Evolutionary conservation across 2,113 vertebrate genomes (phyloP), one percentile per base, ranked within the genome.

Genomic region (Cebidichthys violaceus): DNA sequence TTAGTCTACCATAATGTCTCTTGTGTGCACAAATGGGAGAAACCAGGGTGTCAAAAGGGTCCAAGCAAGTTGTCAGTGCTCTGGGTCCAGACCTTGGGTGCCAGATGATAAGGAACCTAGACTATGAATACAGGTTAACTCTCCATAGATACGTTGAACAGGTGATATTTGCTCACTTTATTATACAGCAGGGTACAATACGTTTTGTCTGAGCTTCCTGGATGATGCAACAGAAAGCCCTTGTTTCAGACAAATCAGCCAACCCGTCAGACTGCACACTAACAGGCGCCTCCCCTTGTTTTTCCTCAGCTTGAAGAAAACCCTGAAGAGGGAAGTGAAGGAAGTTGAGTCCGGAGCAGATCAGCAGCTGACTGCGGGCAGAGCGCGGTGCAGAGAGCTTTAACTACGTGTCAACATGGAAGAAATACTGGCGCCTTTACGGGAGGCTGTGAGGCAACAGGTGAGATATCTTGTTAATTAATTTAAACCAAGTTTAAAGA

Each of bases 401-500:
- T 24, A 14, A 6, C n/a, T 52, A 52, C 68, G 50, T 15, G 47
- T 70, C 47, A 70, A 17, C 1, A 70, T 55, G 68, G 68, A 70
- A 55, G 13, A 70, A 54, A 2, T 70, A 55, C 50, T 70, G 68
- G 68, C 68, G 22, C 68, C 68, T 37, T 37, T 70, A 5, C 37
- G 68, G 47, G 50, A 70, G 50, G 31, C 50, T 70, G 68, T 70
- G 68, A 55, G 22, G 50, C 13, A 54, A 39, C 47, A 70, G 68
- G 68, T 70, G 47, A 70, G 68, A 17, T 14, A 50, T 50, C 22
- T 15, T 43, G 39, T 9, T 43, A 4, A 14, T 9, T 43, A 4
- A 14, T 20, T 69, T 22, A 52, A 43, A 55, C 13, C 52, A 55
- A 22, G 52, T 55, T 4, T 18, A 35, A 33, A 70, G 22, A 33